Evolutionary conservation across 2,113 vertebrate genomes (phyloP).

Genomic region (Sakesphorus luctuosus): DNA sequence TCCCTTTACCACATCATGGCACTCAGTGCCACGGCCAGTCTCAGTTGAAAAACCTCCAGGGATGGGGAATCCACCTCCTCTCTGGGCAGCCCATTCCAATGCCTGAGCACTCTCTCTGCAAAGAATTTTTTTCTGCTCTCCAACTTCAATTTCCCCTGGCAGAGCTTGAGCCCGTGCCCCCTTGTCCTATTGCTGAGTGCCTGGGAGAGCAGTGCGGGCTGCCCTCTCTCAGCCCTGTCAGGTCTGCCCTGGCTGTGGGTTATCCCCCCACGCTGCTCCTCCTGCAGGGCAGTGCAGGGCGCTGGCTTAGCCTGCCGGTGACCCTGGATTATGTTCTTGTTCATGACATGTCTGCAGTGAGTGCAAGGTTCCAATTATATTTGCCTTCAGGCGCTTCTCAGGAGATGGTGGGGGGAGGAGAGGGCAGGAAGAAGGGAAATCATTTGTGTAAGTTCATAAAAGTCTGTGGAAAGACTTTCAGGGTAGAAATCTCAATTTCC

Average conservation of each 20-base stretch:
- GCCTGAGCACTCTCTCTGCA: too few relatives aligned
- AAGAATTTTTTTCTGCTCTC: too few relatives aligned
- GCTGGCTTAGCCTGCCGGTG: constrained; percentile 3
- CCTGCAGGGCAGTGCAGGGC: neutral
- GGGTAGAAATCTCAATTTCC: neutral
- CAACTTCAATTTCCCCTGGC: too few relatives aligned
- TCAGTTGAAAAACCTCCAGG: too few relatives aligned
- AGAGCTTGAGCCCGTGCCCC: too few relatives aligned
- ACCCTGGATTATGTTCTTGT: constrained; percentile 49
- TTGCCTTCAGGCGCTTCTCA: constrained; percentile 48
- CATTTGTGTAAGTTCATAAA: neutral
- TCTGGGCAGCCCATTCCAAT: too few relatives aligned
- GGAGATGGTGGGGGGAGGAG: constrained; percentile 21
- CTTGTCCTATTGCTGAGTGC: too few relatives aligned
- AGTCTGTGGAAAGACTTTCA: neutral
- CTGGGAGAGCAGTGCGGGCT: neutral
- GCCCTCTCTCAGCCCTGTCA: neutral
- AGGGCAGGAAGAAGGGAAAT: neutral
- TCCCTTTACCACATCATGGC: too few relatives aligned
- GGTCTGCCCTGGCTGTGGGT: neutral
- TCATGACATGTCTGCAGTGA: constrained; percentile 16
- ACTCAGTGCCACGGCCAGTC: too few relatives aligned
- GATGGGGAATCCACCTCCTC: too few relatives aligned
- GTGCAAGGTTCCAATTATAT: constrained; percentile 59
- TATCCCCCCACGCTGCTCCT: neutral